Evolutionary conservation across 1,140 invertebrate genomes (phyloP), one percentile per base, ranked within the genome.

Genomic region (Delia radicum): DNA sequence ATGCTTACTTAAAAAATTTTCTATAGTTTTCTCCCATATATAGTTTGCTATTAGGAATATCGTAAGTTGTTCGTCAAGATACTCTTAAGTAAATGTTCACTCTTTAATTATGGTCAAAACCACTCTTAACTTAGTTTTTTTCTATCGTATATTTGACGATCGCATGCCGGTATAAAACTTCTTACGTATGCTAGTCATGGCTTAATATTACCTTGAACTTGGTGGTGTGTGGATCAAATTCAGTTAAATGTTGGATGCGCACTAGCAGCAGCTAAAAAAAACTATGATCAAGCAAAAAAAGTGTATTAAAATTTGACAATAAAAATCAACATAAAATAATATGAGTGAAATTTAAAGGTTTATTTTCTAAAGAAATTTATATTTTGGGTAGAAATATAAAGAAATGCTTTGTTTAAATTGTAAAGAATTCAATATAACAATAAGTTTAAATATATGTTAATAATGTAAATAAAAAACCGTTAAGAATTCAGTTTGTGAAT

Each of bases 171-270:
- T 85, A 85, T 85, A 85, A 85, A 85, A 80, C 83, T 83, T 85
- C 81, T 85, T 85, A 81, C 78, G 83, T 85, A 85, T 85, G 81
- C 83, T 77, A 80, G 83, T 85, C 83, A 85, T 82, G 83, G 83
- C 82, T 85, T 82, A 85, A 85, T 82, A 81, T 82, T 85, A 85
- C 83, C 83, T 85, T 85, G 83, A 85, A 85, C 83, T 85, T 85
- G 83, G 77, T 81, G 80, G 81, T 79, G 83, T 80, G 72, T 78
- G 80, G 78, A 85, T 83, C 48, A 1, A 21, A 55, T 10, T 13
- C 8, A 37, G 8, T 21, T 55, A 24, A 55, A 55, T 8, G 7
- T 37, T 37, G 33, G 8, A 13, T 10, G 8, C 33, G 21, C 18
- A 80, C 18, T 74, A 29, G 26, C 27, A 29, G 26, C 15, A 31